Evolutionary conservation across 2,113 vertebrate genomes (phyloP), one percentile per base, ranked within the genome.

Genomic region (Alligator mississippiensis): DNA sequence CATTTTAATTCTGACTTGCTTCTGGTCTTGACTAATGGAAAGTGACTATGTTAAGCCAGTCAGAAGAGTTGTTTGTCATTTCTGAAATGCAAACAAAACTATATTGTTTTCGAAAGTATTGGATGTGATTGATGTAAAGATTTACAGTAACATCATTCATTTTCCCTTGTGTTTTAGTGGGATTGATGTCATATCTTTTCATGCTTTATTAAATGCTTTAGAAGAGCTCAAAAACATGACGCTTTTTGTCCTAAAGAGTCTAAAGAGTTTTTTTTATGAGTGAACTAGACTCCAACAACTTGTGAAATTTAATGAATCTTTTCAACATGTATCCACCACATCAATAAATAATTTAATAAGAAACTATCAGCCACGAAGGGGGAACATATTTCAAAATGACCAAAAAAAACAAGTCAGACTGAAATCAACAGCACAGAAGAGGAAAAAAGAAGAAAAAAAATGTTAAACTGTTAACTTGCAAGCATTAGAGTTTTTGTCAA

Each of bases 161-260:
- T 99, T 99, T 97, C 98, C 93, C 98, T 98, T 99, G 98, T 99
- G 98, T 99, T 99, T 98, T 98, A 98, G 98, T 95, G 97, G 98
- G 98, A 98, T 98, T 98, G 98, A 99, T 99, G 98, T 99, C 99
- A 99, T 99, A 99, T 99, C 98, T 99, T 99, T 99, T 99, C 99
- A 99, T 98, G 98, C 98, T 98, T 97, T 99, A 99, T 99, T 99
- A 99, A 98, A 98, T 98, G 97, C 98, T 98, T 98, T 98, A 57
- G 97, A 98, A 97, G 98, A 97, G 94, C 97, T 98, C 97, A 98
- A 98, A 98, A 98, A 98, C 92, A 97, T 94, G 84, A 97, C 24
- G 96, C 97, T 99, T 99, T 99, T 99, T 98, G 98, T 98, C 97
- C 97, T 93, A 96, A 97, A 97, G 97, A 97, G 97, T 97, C 96